Base-by-base conservation (phyloP, 2,113 vertebrate species). In the Chlorocebus sabaeus region DNA sequence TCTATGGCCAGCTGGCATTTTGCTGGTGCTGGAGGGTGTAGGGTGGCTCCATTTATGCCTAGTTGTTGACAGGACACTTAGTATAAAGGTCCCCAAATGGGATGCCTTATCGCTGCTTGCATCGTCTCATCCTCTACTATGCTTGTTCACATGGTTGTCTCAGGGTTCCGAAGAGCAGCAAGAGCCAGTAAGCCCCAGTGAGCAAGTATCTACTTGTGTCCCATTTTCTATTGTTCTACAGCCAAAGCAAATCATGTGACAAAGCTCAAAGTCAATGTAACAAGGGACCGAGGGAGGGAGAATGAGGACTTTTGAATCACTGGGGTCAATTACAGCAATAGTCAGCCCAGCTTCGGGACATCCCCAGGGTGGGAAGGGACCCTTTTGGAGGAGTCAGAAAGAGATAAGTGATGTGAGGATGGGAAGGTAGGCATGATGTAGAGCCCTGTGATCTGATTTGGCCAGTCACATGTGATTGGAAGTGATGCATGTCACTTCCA, bases 321-420 rank as follows among this genome's bases (percentile, higher is more conserved):
- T 45, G 32, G 1, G 17, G 7, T 12, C 25, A 22, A 45, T 4
- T n/a, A 16, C 4, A 52, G 43, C 27, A 57, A 50, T 0, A 61
- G 27, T 61, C 16, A 20, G 23, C 4, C 9, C 18, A 52, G 64
- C 25, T 76, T 32, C 27, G 23, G 23, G 68, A 67, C 13, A 48
- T 32, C 23, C 38, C 50, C 4, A 5, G 23, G 16, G 20, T 38
- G 1, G 8, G 5, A 73, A 57, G 12, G 38, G 67, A 22, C 6
- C 6, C 2, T 25, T 92, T 70, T 40, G 78, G 85, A 83, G 38
- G 30, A 38, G 8, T 18, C 52, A 72, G 81, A 82, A 5, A 76
- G 17, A 7, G 2, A 6, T 17, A 23, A 38, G 25, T 35, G 14
- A 8, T 25, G 6, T 90, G 27, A 64, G 12, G 13, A 22, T n/a